phyloP scores from a whole-genome alignment of 1,140 invertebrate genomes.

The Chymomyza costata region DNA sequence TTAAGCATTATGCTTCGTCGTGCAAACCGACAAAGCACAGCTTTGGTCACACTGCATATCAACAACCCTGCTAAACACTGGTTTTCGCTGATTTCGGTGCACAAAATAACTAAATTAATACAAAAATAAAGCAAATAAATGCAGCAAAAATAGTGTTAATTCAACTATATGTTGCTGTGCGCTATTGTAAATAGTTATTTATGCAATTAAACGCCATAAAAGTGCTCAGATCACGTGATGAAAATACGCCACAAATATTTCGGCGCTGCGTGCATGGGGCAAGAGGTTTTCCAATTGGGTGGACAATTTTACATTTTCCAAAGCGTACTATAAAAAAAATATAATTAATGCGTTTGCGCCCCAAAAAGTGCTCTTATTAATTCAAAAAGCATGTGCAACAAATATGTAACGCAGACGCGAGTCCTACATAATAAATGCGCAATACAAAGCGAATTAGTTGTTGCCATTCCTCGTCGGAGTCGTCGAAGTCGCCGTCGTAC shows the following conservation, averaged over 20 bases:
- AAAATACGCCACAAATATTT: conserved; percentile 61
- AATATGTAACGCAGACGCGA: conserved; percentile 45
- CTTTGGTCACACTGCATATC: neutral
- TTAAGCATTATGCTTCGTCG: neutral
- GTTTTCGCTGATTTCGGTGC: conserved; percentile 45
- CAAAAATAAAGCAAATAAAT: conserved; percentile 49
- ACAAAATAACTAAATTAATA: conserved; percentile 49
- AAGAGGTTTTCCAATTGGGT: conserved; percentile 12
- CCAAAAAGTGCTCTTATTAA: conserved; percentile 20
- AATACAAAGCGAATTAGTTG: conserved; percentile 52
- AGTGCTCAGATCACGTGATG: conserved; percentile 54
- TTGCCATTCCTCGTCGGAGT: conserved; percentile 34
- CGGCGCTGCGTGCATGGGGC: conserved; percentile 34
- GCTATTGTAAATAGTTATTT: conserved; percentile 19
- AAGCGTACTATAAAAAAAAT: conserved; percentile 1
- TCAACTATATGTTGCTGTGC: conserved; percentile 24
- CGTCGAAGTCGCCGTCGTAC: conserved; percentile 8
- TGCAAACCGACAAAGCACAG: neutral
- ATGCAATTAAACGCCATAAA: conserved; percentile 5
- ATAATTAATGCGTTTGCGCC: conserved; percentile 19
- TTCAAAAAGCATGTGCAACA: conserved; percentile 34
- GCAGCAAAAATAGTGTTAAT: conserved; percentile 20
- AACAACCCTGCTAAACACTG: conserved; percentile 39
- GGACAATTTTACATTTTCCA: neutral
- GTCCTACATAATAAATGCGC: conserved; percentile 58